phyloP scores from a whole-genome alignment of 2,113 vertebrate species.

The Oncorhynchus mykiss region DNA sequence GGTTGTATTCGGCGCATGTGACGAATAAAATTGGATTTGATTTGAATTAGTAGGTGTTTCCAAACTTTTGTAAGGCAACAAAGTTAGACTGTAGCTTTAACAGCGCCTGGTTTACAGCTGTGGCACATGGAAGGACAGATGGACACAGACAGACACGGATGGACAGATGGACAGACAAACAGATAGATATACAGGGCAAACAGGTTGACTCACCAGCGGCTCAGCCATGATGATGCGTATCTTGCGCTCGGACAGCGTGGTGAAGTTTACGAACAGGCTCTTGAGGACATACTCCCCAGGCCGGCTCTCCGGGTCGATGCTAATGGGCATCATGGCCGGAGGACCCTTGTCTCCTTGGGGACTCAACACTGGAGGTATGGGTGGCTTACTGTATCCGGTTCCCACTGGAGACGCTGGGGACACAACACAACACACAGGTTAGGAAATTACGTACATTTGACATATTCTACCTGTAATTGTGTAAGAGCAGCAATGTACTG shows the following conservation, averaged over 20 bases:
- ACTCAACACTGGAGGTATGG: constrained; percentile 79
- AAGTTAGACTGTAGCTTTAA: too few relatives aligned
- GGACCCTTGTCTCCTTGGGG: constrained; percentile 88
- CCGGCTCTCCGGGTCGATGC: constrained; percentile 91
- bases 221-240: constrained; percentile 97
- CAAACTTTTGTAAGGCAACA: too few relatives aligned
- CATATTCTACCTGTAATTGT: neutral
- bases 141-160: too few relatives aligned
- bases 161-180: too few relatives aligned
- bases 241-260: constrained; percentile 90
- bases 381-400: constrained; percentile 94
- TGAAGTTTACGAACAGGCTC: constrained; percentile 95
- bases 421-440: constrained; percentile 12
- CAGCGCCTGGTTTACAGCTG: too few relatives aligned
- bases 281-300: constrained; percentile 96
- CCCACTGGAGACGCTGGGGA: constrained; percentile 88
- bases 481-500: too few relatives aligned
- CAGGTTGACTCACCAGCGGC: constrained; percentile 84
- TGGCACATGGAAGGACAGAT: too few relatives aligned
- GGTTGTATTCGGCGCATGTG: too few relatives aligned
- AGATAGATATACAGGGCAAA: too few relatives aligned
- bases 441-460: constrained; percentile 12
- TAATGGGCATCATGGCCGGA: constrained; percentile 89
- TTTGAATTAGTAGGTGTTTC: too few relatives aligned
- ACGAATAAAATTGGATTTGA: too few relatives aligned